Percentiles rank a stretch among this genome's conserved stretches.
These are phyloP conservation scores for Achlya flavicornis DNA, from an alignment of 2,888 invertebrate genomes.

Conservation along the genomic window DNA sequence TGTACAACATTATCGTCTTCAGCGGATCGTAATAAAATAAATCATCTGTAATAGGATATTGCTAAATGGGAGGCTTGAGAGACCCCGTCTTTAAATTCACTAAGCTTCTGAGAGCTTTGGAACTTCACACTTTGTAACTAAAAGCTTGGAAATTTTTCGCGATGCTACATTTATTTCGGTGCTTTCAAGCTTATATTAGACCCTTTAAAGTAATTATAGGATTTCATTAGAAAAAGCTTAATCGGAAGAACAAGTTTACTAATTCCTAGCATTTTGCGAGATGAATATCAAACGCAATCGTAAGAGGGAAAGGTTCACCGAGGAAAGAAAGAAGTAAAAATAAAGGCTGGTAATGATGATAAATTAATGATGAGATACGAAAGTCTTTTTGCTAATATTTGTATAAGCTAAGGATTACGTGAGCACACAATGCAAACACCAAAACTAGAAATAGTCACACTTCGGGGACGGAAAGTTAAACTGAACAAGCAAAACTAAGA, in stretches of 20 bases:
- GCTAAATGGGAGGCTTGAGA: constrained; percentile 14
- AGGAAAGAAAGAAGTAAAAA: too few relatives aligned
- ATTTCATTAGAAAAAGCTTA: neutral
- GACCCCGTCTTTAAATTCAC: constrained; percentile 16
- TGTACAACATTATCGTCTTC: constrained; percentile 10
- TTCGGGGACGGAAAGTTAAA: constrained; percentile 6
- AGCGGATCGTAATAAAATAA: constrained; percentile 12
- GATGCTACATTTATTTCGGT: neutral
- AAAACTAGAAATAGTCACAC: constrained; percentile 3
- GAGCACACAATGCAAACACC: neutral
- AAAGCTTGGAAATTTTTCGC: neutral
- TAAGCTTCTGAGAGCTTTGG: neutral
- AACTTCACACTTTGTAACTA: constrained; percentile 8
- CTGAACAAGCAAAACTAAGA: neutral
- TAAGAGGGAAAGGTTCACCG: neutral
- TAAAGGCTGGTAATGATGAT: too few relatives aligned
- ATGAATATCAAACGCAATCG: too few relatives aligned
- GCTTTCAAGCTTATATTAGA: neutral
- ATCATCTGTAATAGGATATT: constrained; percentile 10
- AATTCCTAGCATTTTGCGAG: too few relatives aligned
- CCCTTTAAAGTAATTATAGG: neutral
- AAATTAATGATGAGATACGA: too few relatives aligned
- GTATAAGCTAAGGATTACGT: constrained; percentile 1
- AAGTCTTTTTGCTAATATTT: neutral
- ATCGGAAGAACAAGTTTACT: too few relatives aligned